Evolutionary conservation across 2,113 vertebrate genomes (phyloP), one percentile per base, ranked within the genome.

Genomic region (Chloropsis hardwickii): DNA sequence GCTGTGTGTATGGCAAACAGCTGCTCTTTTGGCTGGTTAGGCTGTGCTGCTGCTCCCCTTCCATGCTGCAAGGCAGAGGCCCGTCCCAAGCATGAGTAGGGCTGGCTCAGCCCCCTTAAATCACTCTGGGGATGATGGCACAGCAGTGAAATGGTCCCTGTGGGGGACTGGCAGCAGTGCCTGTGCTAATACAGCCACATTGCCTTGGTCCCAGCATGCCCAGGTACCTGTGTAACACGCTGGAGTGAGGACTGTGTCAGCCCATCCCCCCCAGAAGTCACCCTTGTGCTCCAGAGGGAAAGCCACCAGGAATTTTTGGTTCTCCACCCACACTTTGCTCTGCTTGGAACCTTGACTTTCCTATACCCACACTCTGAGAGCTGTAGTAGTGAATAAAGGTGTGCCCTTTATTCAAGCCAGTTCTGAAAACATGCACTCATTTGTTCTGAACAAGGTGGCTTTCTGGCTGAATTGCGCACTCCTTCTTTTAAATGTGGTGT

Each of bases 351-450:
- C 44, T 65, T 3, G 2, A 6, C 81, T 91, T 44, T 58, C 62
- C 53, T 44, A 1, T 58, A 20, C 61, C 53, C 8, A 0, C 48
- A 2, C 16, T 76, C 53, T 0, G 2, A 54, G 50, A 42, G 39
- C 42, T 15, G 28, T 18, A 53, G 51, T 2, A 40, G 54, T 25
- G n/a, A n/a, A n/a, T n/a, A n/a, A n/a, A 29, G 67, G 35, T 21
- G 65, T 78, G 40, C 58, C 86, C 33, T 74, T 62, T 81, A 28
- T 22, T 24, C 42, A 51, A 86, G 86, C 31, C 16, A 17, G 54
- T 12, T 56, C 64, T 61, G 40, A 33, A 66, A 81, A 40, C 0
- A 0, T 1, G 9, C 5, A 0, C 27, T 7, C 2, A 16, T 70
- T 81, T 66, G 16, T 70, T 88, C 64, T 10, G 10, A 62, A 9